Percentiles rank a stretch among this genome's conserved stretches.
These are phyloP conservation scores for Cinara cedri DNA, from an alignment of 2,888 invertebrate species.

Conservation along the genomic window DNA sequence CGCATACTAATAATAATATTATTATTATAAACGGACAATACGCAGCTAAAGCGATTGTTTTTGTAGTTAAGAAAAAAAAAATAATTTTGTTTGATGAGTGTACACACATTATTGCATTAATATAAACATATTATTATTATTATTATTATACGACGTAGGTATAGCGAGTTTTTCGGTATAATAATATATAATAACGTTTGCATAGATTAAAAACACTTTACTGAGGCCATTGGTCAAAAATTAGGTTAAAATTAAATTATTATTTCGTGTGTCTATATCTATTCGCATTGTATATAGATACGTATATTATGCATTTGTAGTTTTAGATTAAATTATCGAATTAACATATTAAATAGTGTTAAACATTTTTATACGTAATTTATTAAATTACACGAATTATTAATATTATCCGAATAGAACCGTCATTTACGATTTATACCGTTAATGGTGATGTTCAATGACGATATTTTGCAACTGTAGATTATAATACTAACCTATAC, in stretches of 20 bases:
- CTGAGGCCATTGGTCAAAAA: constrained; percentile 10
- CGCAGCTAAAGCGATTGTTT: neutral
- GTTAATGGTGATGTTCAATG: too few relatives aligned
- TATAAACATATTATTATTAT: neutral
- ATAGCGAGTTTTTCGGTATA: constrained; percentile 18
- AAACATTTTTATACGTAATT: too few relatives aligned
- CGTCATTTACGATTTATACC: too few relatives aligned
- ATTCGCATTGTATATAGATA: neutral
- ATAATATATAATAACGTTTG: constrained; percentile 11
- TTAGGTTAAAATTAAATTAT: neutral
- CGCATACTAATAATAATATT: too few relatives aligned
- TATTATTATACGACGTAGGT: neutral
- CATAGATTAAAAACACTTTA: neutral
- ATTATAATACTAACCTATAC: too few relatives aligned
- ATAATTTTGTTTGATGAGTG: too few relatives aligned
- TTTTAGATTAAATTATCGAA: neutral
- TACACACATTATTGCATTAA: neutral
- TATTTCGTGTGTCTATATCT: neutral
- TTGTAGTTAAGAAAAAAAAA: neutral
- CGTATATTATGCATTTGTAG: too few relatives aligned
- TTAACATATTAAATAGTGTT: too few relatives aligned
- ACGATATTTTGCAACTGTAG: too few relatives aligned
- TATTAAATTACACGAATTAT: too few relatives aligned
- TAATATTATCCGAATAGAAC: too few relatives aligned
- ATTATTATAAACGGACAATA: neutral